phyloP scores from a whole-genome alignment of 35 echinoderm and acorn worm species.

The Apostichopus parvimensis region DNA sequence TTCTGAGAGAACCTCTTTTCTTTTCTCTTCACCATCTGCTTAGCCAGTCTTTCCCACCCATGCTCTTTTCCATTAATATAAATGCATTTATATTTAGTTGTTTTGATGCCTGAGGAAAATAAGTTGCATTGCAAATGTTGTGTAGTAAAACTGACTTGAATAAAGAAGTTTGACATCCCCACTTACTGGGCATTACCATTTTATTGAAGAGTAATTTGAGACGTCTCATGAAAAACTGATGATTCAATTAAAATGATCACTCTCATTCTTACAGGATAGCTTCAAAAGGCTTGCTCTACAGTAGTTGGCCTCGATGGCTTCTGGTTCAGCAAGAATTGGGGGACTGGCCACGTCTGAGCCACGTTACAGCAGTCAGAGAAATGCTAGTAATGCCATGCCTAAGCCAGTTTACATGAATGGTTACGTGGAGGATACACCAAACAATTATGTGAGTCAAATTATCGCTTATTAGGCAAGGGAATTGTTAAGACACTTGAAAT shows the following conservation, averaged over 20 bases:
- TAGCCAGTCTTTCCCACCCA: too few species aligned
- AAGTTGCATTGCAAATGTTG: too few species aligned
- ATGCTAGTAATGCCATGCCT: neutral
- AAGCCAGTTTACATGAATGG: constrained; percentile 51
- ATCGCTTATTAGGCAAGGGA: neutral
- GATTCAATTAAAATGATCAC: neutral
- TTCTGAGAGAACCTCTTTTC: too few species aligned
- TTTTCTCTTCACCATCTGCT: too few species aligned
- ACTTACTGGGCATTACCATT: neutral
- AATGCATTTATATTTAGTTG: too few species aligned
- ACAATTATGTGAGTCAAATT: constrained; percentile 44
- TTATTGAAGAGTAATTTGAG: neutral
- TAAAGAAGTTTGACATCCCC: neutral
- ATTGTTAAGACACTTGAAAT: neutral
- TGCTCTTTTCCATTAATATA: too few species aligned
- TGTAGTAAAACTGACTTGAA: neutral
- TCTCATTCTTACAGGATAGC: neutral
- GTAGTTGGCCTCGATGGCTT: neutral
- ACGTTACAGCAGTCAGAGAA: neutral
- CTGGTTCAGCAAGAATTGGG: neutral
- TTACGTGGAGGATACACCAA: constrained; percentile 31
- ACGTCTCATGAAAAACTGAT: neutral
- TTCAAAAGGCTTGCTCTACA: neutral
- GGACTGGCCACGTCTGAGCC: constrained; percentile 5
- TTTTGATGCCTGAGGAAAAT: too few species aligned